These are phyloP conservation scores for Rhizomys pruinosus DNA, from an alignment of 2,113 vertebrate genomes.

Conservation along the genomic window DNA sequence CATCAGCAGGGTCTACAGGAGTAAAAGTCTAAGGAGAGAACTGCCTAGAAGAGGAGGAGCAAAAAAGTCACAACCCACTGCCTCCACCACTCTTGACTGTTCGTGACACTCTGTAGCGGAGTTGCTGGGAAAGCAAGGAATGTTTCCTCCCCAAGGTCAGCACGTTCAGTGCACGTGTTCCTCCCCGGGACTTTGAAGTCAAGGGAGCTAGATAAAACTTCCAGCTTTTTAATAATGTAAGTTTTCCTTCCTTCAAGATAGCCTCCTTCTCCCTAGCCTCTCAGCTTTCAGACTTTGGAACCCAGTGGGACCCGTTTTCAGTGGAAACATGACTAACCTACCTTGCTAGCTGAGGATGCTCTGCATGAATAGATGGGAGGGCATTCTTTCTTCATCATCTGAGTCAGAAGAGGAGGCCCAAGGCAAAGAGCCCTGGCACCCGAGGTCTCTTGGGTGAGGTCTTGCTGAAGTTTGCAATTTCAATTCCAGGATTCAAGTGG, in stretches of 20 bases:
- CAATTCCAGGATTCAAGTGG: background rate
- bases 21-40: background rate
- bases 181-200: background rate
- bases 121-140: background rate
- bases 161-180: background rate
- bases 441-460: background rate
- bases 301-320: constrained; percentile 26
- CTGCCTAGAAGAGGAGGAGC: background rate
- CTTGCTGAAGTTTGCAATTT: background rate
- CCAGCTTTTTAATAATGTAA: background rate
- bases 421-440: background rate
- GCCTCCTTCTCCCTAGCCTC: background rate
- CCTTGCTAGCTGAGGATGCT: background rate
- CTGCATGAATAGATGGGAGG: constrained; percentile 24
- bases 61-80: too few relatives aligned
- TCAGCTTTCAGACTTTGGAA: constrained; percentile 29
- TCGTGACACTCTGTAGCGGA: background rate
- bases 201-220: background rate
- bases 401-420: background rate
- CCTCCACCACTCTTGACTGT: too few relatives aligned
- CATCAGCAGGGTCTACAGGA: background rate
- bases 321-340: constrained; percentile 56
- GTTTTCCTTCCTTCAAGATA: background rate
- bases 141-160: background rate
- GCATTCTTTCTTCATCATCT: background rate